Evolutionary conservation across 2,888 invertebrate genomes (phyloP), one percentile per base, ranked within the genome.

Genomic region (Bibio marci): DNA sequence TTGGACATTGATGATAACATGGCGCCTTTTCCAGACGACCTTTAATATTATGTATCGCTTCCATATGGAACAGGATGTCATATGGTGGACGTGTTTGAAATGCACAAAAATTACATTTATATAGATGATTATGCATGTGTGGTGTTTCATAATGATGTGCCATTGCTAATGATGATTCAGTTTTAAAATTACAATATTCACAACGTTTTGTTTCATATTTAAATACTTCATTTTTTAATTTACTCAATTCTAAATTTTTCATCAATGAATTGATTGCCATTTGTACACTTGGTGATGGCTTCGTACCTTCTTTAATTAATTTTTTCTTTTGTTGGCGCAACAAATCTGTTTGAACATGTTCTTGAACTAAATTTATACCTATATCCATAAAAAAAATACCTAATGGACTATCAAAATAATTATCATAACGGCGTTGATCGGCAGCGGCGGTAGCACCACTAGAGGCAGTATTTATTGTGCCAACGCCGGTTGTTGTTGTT

Each of bases 341-440:
- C 41, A 92, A 65, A 65, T 94, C 94, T n/a, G 77, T 75, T 64
- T 94, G 92, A 15, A 94, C 92, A 58, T 77, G 82, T 57, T 94
- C 91, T 58, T 90, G 87, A 3, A 90, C 91, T 46, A 90, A 69
- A 56, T 83, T 87, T 41, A 83, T 71, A 25, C 94, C 94, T 49
- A 94, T 83, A 54, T 87, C 85, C 62, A 83, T 80, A 53, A 92
- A 82, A 58, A 92, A 87, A 57, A 85, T 85, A 7, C 92, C 90
- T 38, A 90, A 64, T 1, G 88, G 80, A 57, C 81, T 77, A 47
- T 85, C 83, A 57, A 90, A 90, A 56, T 85, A 90, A 45, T 76
- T 76, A 43, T 72, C 66, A 36, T 70, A 59, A 50, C 71, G 73
- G 41, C 64, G 62, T 14, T 57, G 48, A 31, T 52, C 51, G 22